Evolutionary conservation across 2,113 vertebrate species (phyloP), one percentile per base, ranked within the genome.

Genomic region (Smithornis capensis): DNA sequence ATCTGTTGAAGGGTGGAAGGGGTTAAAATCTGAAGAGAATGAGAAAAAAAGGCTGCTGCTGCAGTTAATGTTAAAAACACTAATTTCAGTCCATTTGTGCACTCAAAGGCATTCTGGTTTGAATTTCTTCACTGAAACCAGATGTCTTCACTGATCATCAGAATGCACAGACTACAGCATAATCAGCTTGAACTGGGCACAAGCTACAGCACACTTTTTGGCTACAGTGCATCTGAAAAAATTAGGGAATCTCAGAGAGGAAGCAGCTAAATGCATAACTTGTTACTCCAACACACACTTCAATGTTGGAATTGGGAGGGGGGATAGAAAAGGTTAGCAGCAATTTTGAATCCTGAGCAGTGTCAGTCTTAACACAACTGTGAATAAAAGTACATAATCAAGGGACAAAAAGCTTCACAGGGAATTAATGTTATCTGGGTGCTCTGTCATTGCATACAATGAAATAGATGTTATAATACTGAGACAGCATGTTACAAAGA

Each of bases 71-170:
- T 63, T 79, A 64, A 92, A 91, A 95, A 45, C 63, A 79, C 59
- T 60, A 55, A 70, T 90, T 95, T 92, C 68, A 80, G 79, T 28
- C 64, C 24, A 64, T 92, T 90, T 84, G 80, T 74, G 83, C 80
- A 63, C 47, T 76, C 63, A 67, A 60, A 84, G 27, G 38, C 71
- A 69, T 83, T 87, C 52, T 2, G 12, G 33, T 89, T 71, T 59
- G 57, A 56, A 82, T 92, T 94, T 49, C 74, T 81, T 67, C 64
- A 74, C 76, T 59, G 55, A 90, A 92, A 90, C 44, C 79, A 94
- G 81, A 78, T 85, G 65, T 63, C 74, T 57, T 31, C 77, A 75
- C 27, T 17, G 23, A 86, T 65, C 29, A 84, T 27, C 67, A 73
- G 70, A 69, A 85, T 9, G 55, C 59, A 69, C 19, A 59, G 33